A percentile compares a stretch with the other conserved stretches of the same genome.
Conservation (phyloP, 2,888 invertebrate genomes). For the Melipona bicolor region DNA sequence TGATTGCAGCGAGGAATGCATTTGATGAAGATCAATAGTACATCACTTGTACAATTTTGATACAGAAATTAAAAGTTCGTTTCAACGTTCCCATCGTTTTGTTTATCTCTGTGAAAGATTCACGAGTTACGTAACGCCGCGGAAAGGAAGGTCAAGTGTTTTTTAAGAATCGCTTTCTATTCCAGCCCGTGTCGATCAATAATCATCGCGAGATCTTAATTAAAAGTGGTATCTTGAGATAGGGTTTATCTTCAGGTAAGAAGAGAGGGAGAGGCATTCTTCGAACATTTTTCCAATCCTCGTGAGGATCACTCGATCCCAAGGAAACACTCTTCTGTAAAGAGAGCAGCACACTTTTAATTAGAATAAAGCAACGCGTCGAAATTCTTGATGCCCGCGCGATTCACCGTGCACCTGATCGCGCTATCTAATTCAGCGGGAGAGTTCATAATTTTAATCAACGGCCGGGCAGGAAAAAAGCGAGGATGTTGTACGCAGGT, state of each 20-base stretch:
- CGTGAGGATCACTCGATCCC: neutral
- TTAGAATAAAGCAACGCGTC: neutral
- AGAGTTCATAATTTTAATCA: conserved; percentile 43
- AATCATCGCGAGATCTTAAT: neutral
- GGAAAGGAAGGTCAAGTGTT: neutral
- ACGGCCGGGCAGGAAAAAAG: conserved; percentile 35
- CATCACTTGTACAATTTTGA: neutral
- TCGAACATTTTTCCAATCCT: neutral
- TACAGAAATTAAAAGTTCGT: neutral
- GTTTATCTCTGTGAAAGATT: neutral
- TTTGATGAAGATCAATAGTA: neutral
- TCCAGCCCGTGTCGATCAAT: neutral
- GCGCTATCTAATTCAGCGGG: conserved; percentile 39
- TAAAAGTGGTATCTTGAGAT: neutral
- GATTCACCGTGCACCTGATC: conserved; percentile 47
- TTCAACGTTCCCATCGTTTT: neutral
- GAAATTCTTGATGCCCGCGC: conserved; percentile 16
- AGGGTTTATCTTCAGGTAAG: neutral
- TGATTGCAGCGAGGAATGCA: neutral
- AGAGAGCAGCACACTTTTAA: neutral
- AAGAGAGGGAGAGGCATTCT: neutral
- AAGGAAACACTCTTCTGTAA: neutral
- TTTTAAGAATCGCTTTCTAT: neutral
- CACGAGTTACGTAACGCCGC: neutral
- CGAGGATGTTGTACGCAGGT: conserved; percentile 52